A percentile compares a stretch with the other conserved stretches of the same genome.
Conservation (phyloP, 2,113 vertebrate species). For the Ailurus styani region DNA sequence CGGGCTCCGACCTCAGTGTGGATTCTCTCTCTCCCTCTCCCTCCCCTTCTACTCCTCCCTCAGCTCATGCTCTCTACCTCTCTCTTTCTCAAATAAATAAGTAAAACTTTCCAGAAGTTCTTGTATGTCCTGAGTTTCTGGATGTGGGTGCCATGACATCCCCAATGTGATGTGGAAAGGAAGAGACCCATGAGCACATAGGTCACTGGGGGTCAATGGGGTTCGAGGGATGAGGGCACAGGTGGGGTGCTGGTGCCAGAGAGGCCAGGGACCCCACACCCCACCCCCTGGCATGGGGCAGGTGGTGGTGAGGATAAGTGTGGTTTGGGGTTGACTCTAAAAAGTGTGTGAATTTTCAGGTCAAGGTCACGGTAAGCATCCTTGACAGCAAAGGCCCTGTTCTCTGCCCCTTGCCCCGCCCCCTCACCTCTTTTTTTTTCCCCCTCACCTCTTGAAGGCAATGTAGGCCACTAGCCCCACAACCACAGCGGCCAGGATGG, state of each 20-base stretch:
- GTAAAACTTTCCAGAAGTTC: background rate
- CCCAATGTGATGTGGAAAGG: background rate
- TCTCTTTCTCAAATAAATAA: background rate
- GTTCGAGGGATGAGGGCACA: background rate
- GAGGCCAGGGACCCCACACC: too few species aligned
- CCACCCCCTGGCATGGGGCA: background rate
- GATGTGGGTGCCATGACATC: background rate
- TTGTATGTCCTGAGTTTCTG: background rate
- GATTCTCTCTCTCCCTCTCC: background rate
- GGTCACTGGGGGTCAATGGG: background rate
- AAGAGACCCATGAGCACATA: background rate
- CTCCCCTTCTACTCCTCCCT: background rate
- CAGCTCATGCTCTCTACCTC: background rate
- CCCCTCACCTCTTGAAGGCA: conserved; percentile 93
- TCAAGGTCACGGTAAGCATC: background rate
- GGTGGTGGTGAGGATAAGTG: background rate
- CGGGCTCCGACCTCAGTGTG: background rate
- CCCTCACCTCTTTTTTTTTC: too few species aligned
- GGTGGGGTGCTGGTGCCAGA: background rate
- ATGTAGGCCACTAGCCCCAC: conserved; percentile 95
- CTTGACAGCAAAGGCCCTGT: background rate
- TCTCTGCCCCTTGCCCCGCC: background rate
- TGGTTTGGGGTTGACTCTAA: background rate
- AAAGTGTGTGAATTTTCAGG: background rate
- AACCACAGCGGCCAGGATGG: conserved; percentile 95